Conservation (phyloP, 2,113 vertebrate species). For the Ibidorhyncha struthersii region DNA sequence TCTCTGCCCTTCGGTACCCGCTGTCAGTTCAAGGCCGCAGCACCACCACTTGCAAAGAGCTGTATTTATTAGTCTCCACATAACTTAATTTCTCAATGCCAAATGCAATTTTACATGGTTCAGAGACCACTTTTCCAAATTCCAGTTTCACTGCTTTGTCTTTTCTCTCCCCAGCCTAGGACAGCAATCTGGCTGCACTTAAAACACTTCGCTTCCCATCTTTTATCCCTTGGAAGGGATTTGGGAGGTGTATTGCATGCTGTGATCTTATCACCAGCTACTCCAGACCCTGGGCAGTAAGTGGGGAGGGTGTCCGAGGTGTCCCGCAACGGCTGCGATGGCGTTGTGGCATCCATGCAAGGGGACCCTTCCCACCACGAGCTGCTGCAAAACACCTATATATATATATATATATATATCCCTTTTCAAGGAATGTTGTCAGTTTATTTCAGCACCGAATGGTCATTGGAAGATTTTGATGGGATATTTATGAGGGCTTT, state of each 20-base stretch:
- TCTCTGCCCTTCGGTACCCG: not conserved
- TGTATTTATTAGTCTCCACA: not conserved
- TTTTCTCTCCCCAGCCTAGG: not conserved
- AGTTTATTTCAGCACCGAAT: not conserved
- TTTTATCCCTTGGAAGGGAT: not conserved
- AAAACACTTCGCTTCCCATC: not conserved
- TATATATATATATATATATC: rapidly evolving
- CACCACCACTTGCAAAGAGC: not conserved
- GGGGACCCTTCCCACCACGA: not conserved
- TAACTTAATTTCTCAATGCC: not conserved
- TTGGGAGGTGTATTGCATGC: not conserved
- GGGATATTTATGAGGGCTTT: not conserved
- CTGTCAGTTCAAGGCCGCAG: not conserved
- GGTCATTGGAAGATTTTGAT: not conserved
- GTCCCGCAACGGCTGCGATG: rapidly evolving
- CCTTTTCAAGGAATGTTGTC: not conserved
- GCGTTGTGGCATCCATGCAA: not conserved
- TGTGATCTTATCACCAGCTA: slow-evolving; percentile 10
- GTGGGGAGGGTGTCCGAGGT: rapidly evolving
- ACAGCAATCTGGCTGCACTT: slow-evolving; percentile 31
- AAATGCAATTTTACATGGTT: not conserved
- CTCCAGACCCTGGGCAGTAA: not conserved
- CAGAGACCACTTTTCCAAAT: not conserved
- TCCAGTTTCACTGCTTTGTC: not conserved
- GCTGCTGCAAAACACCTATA: not conserved